phyloP scores from a whole-genome alignment of 2,113 vertebrate genomes.

The Gobius niger region DNA sequence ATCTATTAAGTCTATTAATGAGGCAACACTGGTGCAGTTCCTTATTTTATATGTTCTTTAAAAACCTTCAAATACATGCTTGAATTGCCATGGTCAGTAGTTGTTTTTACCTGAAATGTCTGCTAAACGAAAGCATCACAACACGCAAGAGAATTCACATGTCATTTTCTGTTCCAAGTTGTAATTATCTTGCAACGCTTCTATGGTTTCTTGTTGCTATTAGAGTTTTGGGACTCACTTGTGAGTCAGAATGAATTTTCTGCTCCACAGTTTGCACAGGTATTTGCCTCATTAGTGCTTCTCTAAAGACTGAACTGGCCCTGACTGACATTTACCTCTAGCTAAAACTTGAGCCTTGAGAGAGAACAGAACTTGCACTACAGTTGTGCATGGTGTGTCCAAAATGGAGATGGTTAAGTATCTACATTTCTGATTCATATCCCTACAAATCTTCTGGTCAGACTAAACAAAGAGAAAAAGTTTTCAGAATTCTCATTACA shows the following conservation, averaged over 20 bases:
- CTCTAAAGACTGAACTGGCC: neutral
- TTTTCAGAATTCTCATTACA: too few relatives aligned
- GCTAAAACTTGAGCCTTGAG: neutral
- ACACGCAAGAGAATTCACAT: neutral
- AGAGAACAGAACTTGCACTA: neutral
- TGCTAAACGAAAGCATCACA: neutral
- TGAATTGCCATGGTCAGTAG: too few relatives aligned
- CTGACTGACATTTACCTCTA: neutral
- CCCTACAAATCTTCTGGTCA: neutral
- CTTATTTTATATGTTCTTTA: too few relatives aligned
- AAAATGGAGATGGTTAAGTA: neutral
- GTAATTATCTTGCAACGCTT: conserved; percentile 1
- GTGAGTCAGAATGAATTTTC: neutral
- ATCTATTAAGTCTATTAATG: too few relatives aligned
- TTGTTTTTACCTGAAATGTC: neutral
- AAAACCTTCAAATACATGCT: too few relatives aligned
- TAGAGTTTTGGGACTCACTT: conserved; percentile 1
- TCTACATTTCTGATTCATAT: neutral
- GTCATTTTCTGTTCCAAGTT: neutral
- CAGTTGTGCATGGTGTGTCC: neutral
- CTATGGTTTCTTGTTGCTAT: neutral
- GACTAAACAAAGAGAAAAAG: too few relatives aligned
- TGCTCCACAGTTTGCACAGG: neutral
- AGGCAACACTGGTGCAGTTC: too few relatives aligned
- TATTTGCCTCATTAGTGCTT: neutral